Conservation (phyloP, 2,113 vertebrate genomes). For the Hemiprocne comata region DNA sequence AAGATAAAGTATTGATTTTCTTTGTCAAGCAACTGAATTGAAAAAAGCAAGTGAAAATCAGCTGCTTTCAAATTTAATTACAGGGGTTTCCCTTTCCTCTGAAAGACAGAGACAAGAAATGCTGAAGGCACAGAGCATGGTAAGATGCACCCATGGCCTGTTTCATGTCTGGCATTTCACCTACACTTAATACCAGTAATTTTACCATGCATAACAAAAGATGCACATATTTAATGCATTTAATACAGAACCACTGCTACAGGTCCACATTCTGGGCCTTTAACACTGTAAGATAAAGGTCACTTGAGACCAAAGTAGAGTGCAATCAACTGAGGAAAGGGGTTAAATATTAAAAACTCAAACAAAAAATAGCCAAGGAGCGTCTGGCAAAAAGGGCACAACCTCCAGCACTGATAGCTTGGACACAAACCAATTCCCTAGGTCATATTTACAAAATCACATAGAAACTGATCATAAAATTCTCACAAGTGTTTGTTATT, state of each 20-base stretch:
- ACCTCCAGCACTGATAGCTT: neutral
- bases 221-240: neutral
- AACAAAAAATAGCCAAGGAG: constrained; percentile 1
- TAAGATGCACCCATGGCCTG: neutral
- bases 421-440: neutral
- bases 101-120: neutral
- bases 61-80: constrained; percentile 19
- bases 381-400: neutral
- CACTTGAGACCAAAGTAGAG: constrained; percentile 6
- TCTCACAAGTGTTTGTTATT: neutral
- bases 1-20: neutral
- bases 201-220: neutral
- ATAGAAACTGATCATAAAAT: constrained; percentile 10
- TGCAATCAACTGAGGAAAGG: neutral
- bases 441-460: neutral
- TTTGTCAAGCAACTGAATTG: neutral
- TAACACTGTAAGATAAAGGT: neutral
- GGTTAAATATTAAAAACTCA: constrained; percentile 50
- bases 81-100: neutral
- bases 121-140: neutral
- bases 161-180: neutral
- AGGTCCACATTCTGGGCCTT: neutral
- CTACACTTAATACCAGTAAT: neutral
- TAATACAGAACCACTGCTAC: neutral
- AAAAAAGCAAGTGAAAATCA: neutral